Percentiles rank a stretch among this genome's conserved stretches.
Evolutionary conservation across 2,888 invertebrate species (phyloP).

Genomic region (Marasmarcha lunaedactyla): DNA sequence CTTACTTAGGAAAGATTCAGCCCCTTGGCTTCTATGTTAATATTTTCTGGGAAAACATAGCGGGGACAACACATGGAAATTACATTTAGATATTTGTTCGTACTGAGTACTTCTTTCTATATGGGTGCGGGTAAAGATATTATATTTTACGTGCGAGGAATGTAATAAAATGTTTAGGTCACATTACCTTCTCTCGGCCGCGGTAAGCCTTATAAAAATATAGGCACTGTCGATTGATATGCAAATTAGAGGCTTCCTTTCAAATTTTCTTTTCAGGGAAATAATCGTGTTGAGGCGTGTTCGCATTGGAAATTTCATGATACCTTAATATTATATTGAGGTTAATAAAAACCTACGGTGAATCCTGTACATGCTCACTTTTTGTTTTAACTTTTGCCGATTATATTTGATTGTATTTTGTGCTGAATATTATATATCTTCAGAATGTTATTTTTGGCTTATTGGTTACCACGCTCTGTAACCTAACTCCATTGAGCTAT

Average conservation of each 20-base stretch:
- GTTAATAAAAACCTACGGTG: not conserved
- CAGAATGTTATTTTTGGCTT: too few species aligned
- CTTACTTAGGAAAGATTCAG: conserved; percentile 70
- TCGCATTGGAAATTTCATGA: conserved; percentile 8
- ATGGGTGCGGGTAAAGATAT: conserved; percentile 57
- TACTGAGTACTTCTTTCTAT: conserved; percentile 56
- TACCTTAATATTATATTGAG: too few species aligned
- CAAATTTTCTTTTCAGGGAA: conserved; percentile 30
- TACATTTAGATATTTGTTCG: conserved; percentile 70
- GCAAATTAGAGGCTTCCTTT: conserved; percentile 52
- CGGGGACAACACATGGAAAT: conserved; percentile 70
- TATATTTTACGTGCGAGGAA: conserved; percentile 69
- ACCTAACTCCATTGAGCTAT: too few species aligned
- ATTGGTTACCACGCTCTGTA: too few species aligned
- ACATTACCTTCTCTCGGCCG: conserved; percentile 12
- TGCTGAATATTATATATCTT: too few species aligned
- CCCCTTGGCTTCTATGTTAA: conserved; percentile 68
- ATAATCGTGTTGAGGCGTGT: conserved; percentile 24
- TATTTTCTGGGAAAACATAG: conserved; percentile 70
- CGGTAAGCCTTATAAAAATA: conserved; percentile 27
- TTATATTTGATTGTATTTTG: too few species aligned
- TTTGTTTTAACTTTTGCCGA: too few species aligned
- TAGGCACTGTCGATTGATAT: conserved; percentile 60
- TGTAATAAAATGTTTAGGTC: conserved; percentile 64
- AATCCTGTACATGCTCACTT: not conserved